These are phyloP conservation scores for Jacana jacana DNA, from an alignment of 2,113 vertebrate species.

Conservation along the genomic window DNA sequence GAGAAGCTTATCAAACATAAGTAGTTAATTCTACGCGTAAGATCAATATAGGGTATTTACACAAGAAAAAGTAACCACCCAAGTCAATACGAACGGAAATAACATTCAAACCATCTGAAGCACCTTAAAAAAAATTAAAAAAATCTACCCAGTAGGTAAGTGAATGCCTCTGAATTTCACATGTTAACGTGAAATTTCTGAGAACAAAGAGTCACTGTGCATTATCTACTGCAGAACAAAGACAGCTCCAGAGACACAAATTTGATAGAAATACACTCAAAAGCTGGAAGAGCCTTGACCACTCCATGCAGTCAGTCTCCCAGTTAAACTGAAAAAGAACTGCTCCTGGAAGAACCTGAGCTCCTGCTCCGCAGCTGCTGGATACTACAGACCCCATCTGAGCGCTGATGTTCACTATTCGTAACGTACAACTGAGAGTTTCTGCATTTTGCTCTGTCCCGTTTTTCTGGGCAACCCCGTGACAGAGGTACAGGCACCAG, in stretches of 20 bases:
- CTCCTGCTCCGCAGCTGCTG: background rate
- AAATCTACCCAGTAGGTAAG: background rate
- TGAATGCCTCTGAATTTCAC: background rate
- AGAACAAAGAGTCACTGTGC: background rate
- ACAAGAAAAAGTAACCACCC: background rate
- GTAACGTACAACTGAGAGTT: background rate
- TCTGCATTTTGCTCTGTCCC: background rate
- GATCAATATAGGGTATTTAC: background rate
- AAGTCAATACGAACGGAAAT: background rate
- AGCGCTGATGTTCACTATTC: background rate
- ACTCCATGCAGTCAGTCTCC: background rate
- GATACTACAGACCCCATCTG: background rate
- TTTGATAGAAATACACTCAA: background rate
- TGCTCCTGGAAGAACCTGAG: background rate
- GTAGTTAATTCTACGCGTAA: background rate
- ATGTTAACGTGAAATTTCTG: background rate
- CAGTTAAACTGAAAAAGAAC: background rate
- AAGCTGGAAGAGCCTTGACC: background rate
- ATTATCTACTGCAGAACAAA: background rate
- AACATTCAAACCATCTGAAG: background rate
- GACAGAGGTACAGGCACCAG: background rate
- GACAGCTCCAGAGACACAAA: background rate
- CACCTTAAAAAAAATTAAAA: background rate
- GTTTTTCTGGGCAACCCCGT: background rate
- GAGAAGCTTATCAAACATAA: background rate